Percentiles rank a stretch among this genome's conserved stretches.
Conservation (phyloP, 2,797 vertebrate species). For the Bryconaethiops microstoma region DNA sequence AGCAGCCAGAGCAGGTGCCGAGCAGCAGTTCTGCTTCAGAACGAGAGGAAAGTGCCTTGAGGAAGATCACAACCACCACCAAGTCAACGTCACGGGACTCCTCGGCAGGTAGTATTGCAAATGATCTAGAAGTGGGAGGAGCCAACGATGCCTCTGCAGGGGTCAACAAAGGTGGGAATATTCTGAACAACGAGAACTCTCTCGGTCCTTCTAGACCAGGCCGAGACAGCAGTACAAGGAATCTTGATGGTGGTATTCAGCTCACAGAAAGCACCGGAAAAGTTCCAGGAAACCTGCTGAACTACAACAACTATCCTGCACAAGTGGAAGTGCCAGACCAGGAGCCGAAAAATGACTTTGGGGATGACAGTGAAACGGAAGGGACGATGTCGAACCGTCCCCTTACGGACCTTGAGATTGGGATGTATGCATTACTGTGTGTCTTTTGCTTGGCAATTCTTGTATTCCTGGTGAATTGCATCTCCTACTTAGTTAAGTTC, state of each 20-base stretch:
- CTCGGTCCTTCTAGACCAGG: conserved; percentile 61
- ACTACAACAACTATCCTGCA: conserved; percentile 83
- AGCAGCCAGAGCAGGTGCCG: conserved; percentile 51
- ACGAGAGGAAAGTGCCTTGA: conserved; percentile 73
- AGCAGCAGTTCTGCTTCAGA: conserved; percentile 73
- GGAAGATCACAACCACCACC: conserved; percentile 78
- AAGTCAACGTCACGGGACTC: conserved; percentile 74
- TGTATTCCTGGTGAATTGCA: conserved; percentile 92
- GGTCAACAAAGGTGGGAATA: conserved; percentile 50
- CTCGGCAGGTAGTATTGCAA: conserved; percentile 66
- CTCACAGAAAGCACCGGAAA: conserved; percentile 73
- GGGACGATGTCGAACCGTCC: conserved; percentile 74
- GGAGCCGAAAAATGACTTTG: conserved; percentile 49
- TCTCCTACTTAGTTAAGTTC: conserved; percentile 87
- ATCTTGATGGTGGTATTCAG: conserved; percentile 60
- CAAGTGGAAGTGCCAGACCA: conserved; percentile 77
- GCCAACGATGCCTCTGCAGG: conserved; percentile 57
- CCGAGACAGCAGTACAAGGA: conserved; percentile 64
- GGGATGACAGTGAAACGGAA: conserved; percentile 58
- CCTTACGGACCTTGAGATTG: conserved; percentile 91
- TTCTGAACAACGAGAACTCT: conserved; percentile 50
- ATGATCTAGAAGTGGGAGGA: conserved; percentile 72
- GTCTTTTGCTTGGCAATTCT: conserved; percentile 95
- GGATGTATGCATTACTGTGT: conserved; percentile 91
- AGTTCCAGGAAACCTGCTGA: conserved; percentile 76